These are phyloP conservation scores for Sebastes cheni DNA, from an alignment of 2,797 vertebrate species.

Conservation along the genomic window DNA sequence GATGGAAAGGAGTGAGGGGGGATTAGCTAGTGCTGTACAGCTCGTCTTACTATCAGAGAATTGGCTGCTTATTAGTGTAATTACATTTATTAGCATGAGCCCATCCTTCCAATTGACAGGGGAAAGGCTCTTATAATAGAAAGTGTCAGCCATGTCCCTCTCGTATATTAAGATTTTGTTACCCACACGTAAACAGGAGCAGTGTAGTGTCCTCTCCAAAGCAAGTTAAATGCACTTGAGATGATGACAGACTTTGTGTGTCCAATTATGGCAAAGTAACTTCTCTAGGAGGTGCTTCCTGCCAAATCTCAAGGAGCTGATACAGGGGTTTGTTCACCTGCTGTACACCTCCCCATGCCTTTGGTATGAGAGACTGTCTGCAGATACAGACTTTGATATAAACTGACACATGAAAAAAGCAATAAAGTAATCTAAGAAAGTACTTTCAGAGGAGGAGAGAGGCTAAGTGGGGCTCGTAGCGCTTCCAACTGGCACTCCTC, in stretches of 20 bases:
- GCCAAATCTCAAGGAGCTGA: background rate
- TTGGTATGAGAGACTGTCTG: constrained; percentile 41
- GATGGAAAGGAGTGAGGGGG: constrained; percentile 29
- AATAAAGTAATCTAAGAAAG: constrained; percentile 37
- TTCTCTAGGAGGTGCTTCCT: constrained; percentile 3
- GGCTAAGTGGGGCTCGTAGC: constrained; percentile 51
- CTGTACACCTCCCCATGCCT: constrained; percentile 9
- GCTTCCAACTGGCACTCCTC: constrained; percentile 55
- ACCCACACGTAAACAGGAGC: constrained; percentile 27
- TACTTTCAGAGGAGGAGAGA: constrained; percentile 30
- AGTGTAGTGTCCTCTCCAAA: constrained; percentile 30
- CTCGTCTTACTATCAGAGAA: constrained; percentile 60
- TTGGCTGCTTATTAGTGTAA: constrained; percentile 68
- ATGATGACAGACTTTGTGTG: constrained; percentile 19
- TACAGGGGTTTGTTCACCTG: constrained; percentile 33
- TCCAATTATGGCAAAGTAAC: constrained; percentile 27
- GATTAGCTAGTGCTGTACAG: constrained; percentile 30
- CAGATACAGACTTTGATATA: constrained; percentile 30
- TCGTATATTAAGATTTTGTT: constrained; percentile 32
- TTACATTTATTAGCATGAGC: constrained; percentile 64
- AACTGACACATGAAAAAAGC: constrained; percentile 23
- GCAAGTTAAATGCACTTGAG: constrained; percentile 29
- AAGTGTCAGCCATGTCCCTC: constrained; percentile 46
- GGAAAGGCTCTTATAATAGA: constrained; percentile 55
- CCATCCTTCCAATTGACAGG: constrained; percentile 59